These are phyloP conservation scores for Seira sanloemensis DNA, from an alignment of 2,888 invertebrate genomes.

Conservation along the genomic window DNA sequence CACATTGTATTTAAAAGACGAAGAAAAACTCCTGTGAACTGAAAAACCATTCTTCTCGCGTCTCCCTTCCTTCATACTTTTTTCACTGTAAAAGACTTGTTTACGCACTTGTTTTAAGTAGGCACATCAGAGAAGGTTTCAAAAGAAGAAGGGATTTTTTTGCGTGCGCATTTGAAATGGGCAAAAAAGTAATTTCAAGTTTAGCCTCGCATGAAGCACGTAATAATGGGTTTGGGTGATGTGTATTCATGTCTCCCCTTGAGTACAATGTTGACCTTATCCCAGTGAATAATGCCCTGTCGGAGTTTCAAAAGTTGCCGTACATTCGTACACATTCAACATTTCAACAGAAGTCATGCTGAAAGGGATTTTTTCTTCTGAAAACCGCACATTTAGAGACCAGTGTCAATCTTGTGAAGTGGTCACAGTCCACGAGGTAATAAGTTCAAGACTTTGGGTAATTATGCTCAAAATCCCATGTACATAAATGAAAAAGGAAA, in stretches of 20 bases:
- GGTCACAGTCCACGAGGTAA: neutral
- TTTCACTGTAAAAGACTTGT: neutral
- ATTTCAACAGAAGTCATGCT: neutral
- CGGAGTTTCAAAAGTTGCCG: neutral
- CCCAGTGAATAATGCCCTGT: neutral
- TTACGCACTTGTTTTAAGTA: conserved; percentile 9
- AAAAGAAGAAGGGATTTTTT: too few relatives aligned
- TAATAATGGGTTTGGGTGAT: neutral
- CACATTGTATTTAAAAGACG: too few relatives aligned
- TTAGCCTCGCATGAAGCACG: neutral
- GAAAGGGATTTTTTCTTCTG: conserved; percentile 1
- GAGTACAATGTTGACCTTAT: conserved; percentile 3
- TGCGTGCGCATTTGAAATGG: conserved; percentile 10
- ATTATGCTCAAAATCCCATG: neutral
- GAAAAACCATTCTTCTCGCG: neutral
- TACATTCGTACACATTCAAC: too few relatives aligned
- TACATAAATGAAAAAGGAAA: neutral
- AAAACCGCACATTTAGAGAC: too few relatives aligned
- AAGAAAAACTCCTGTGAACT: too few relatives aligned
- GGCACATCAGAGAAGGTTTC: neutral
- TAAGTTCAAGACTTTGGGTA: neutral
- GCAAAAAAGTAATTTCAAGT: neutral
- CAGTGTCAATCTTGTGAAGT: neutral
- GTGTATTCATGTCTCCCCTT: neutral
- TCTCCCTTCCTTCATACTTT: neutral